Percentiles rank a stretch among this genome's conserved stretches.
Conservation (phyloP, 2,888 invertebrate genomes). For the Chloromyia formosa region DNA sequence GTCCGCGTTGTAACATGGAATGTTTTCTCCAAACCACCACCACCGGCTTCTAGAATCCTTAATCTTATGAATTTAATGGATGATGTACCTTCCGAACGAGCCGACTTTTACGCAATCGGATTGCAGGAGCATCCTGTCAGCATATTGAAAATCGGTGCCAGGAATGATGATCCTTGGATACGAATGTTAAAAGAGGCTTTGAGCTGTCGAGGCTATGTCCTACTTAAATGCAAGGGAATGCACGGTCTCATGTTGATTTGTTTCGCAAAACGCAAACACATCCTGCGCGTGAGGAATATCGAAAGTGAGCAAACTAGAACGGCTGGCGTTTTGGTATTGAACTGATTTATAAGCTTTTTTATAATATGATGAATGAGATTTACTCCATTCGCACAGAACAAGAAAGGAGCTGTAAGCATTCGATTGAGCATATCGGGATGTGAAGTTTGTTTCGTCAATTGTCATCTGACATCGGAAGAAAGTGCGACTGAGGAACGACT, state of each 20-base stretch:
- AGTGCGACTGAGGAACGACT: constrained; percentile 80
- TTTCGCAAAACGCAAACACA: constrained; percentile 77
- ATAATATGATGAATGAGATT: not conserved
- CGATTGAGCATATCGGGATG: constrained; percentile 84
- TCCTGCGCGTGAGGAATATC: constrained; percentile 78
- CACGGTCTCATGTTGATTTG: constrained; percentile 80
- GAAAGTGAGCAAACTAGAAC: constrained; percentile 76
- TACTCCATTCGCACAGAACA: constrained; percentile 76
- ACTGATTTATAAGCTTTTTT: not conserved
- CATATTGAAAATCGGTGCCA: constrained; percentile 78
- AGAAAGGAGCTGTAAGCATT: constrained; percentile 88
- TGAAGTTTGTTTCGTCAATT: constrained; percentile 84
- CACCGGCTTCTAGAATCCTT: constrained; percentile 73
- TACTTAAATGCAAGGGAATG: constrained; percentile 77
- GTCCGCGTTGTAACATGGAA: constrained; percentile 85
- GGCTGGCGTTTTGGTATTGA: constrained; percentile 69
- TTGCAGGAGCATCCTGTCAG: constrained; percentile 86
- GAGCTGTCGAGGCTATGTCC: constrained; percentile 73
- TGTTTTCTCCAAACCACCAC: constrained; percentile 79
- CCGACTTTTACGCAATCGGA: constrained; percentile 82
- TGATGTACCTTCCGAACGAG: constrained; percentile 68
- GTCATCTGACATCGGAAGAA: constrained; percentile 86
- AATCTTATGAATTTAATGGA: constrained; percentile 71
- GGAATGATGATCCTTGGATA: not conserved
- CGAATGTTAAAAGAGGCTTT: constrained; percentile 65